Base-by-base conservation (phyloP, 2,888 invertebrate genomes). In the Drosophila yooni region DNA sequence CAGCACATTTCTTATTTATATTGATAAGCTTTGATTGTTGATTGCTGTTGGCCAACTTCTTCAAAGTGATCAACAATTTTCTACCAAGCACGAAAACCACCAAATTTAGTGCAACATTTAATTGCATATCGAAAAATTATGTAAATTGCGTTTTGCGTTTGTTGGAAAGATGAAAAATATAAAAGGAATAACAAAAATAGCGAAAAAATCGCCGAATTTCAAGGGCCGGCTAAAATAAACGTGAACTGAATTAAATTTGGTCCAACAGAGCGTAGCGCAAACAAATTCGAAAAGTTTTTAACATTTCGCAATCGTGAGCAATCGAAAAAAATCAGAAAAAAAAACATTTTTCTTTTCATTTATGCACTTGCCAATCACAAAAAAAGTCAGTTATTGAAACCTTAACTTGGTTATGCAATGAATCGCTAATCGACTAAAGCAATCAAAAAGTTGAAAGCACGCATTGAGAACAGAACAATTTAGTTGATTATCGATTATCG, bases 131-230 rank as follows among this genome's bases (percentile, higher is more conserved):
- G 65, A 64, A 70, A 52, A 36, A 66, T 48, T 52, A 72, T 76
- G 71, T 57, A 67, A 76, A 79, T 48, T 83, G 62, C 70, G 70
- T 67, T 82, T 82, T 72, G 61, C 76, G 74, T 73, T 71, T 78
- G 21, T 21, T 48, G 52, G 58, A 56, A 66, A 21, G 25, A 15
- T 4, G 15, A 15, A 25, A 46, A 33, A 36, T 11, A 3, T 10
- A 69, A 29, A 36, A 57, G 21, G 2, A 40, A 6, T 40, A 52
- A 66, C 18, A 69, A 52, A 40, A 40, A 70, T 11, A 59, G 43
- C 50, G 34, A 4, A 27, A 46, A 34, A 69, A 70, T 64, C 31
- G 25, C 52, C 57, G 52, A 38, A 72, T 68, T 81, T 51, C 60
- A 70, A 57, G 66, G 61, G 34, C 67, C 64, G 61, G 51, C 31